Conservation (phyloP, 2,888 invertebrate species). For the Lepidochrysops patricia region DNA sequence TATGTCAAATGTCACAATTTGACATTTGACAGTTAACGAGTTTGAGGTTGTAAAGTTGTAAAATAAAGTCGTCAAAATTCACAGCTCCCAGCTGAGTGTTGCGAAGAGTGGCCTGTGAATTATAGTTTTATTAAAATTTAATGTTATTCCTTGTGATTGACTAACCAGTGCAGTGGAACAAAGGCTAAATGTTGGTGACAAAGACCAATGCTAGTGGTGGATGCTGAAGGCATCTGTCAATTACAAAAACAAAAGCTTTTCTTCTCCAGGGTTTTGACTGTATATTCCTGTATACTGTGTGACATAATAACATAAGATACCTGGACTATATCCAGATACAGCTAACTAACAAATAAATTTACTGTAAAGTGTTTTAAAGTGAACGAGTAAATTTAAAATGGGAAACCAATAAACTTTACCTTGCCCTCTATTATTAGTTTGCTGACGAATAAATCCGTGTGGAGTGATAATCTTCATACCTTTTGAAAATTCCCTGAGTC, state of each 20-base stretch:
- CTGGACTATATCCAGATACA: not conserved
- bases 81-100: slow-evolving; percentile 6
- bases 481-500: slow-evolving; percentile 1
- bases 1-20: not conserved
- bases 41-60: not conserved
- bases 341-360: not conserved
- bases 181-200: not conserved
- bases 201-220: not conserved
- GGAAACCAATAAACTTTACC: slow-evolving; percentile 4
- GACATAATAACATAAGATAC: slow-evolving; percentile 3
- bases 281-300: no score
- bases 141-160: not conserved
- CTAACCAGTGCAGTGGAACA: not conserved
- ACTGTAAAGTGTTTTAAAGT: not conserved
- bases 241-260: slow-evolving; percentile 11
- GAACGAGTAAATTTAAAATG: not conserved
- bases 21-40: slow-evolving; percentile 10
- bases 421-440: slow-evolving; percentile 13
- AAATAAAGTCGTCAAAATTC: not conserved
- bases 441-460: not conserved
- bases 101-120: not conserved
- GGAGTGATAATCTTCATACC: not conserved
- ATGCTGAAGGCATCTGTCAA: slow-evolving; percentile 7
- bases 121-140: not conserved
- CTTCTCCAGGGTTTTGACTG: not conserved